Evolutionary conservation across 2,888 invertebrate species (phyloP), one percentile per base, ranked within the genome.

Genomic region (Apeira syringaria): DNA sequence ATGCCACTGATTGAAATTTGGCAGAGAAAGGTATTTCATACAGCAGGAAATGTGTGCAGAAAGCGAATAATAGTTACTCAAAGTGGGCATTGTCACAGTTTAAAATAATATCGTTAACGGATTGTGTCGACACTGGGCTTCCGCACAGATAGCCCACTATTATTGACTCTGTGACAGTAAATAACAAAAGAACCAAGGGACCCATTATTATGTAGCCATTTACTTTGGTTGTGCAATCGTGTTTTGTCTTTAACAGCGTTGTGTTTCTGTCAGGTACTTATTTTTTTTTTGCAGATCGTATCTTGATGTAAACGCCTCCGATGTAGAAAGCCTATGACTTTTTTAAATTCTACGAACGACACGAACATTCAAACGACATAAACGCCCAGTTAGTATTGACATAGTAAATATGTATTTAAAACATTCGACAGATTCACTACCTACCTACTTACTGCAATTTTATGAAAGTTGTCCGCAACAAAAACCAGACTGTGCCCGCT

Each of bases 11-110:
- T 33, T 43, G 38, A 44, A 33, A 44, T 33, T 28, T 26, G 17
- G 4, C 17, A 8, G 33, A 25, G 44, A 44, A 44, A 44, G 44
- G 5, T n/a, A n/a, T n/a, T n/a, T n/a, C n/a, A 34, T 2, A 11
- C 17, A 18, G 34, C 25, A 34, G 38, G 26, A 45, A 45, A 35
- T 34, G 38, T 11, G n/a, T 18, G 3, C 11, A 18, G 22, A 9
- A 5, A 20, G 6, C 5, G 2, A 30, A n/a, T 32, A n/a, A 15
- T 4, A 15, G 30, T 27, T 30, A 29, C 29, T 37, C 17, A 24
- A 28, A 34, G 22, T 26, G 32, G 27, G 15, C 9, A 31, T 13
- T 40, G 27, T 30, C 22, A 15, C n/a, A 13, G 15, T 2, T 17
- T 17, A 17, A 17, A 17, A 17, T 5, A 17, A 17, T 5, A 17